These are phyloP conservation scores for Falcunculus frontatus DNA, from an alignment of 2,113 vertebrate species.

Conservation along the genomic window DNA sequence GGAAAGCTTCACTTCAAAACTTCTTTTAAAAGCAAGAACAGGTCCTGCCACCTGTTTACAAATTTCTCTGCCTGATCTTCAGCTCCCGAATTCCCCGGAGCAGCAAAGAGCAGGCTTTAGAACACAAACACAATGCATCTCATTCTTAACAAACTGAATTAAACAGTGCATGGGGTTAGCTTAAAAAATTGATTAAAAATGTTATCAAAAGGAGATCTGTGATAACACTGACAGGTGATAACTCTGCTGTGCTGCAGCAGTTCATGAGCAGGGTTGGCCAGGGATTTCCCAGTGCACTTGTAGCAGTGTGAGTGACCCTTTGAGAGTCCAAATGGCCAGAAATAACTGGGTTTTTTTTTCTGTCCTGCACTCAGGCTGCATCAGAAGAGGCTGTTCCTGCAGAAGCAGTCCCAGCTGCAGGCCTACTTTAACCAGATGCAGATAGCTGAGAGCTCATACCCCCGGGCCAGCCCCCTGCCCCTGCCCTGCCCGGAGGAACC, in stretches of 20 bases:
- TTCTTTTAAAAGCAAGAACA: background rate
- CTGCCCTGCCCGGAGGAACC: slow-evolving; percentile 64
- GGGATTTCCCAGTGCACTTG: background rate
- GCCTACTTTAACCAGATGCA: slow-evolving; percentile 98
- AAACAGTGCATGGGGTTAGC: background rate
- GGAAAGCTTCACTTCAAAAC: background rate
- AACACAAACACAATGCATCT: background rate
- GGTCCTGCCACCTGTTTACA: background rate
- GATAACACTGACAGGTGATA: background rate
- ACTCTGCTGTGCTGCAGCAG: background rate
- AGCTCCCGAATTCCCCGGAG: background rate
- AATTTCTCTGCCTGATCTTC: background rate
- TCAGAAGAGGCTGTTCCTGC: slow-evolving; percentile 93
- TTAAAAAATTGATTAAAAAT: background rate
- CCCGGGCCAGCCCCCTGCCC: slow-evolving; percentile 66
- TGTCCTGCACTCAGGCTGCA: slow-evolving; percentile 80
- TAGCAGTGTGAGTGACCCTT: background rate
- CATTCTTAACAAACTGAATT: background rate
- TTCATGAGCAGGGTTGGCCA: rapidly evolving
- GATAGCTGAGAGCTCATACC: slow-evolving; percentile 86
- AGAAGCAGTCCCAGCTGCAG: slow-evolving; percentile 93
- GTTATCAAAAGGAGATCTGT: background rate
- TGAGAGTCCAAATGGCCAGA: background rate
- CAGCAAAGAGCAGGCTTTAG: background rate
- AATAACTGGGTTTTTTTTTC: background rate